These are phyloP conservation scores for Osmerus mordax DNA, from an alignment of 2,113 vertebrate genomes.

Conservation along the genomic window DNA sequence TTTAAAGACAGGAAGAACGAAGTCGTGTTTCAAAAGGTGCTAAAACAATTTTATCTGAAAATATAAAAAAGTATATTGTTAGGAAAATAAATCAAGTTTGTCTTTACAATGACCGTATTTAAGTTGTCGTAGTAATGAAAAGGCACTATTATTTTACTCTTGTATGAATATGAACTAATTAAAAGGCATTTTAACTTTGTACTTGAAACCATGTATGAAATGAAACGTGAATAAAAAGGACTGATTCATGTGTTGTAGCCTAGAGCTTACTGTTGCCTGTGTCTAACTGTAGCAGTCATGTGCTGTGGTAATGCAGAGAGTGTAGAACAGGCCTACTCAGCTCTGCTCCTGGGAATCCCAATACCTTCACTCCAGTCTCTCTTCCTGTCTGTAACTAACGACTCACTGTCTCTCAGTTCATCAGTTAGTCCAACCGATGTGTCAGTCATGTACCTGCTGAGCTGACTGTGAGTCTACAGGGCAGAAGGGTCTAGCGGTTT, in stretches of 20 bases:
- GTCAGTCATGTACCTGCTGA: too few relatives aligned
- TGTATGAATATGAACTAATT: constrained; percentile 92
- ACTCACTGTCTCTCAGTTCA: too few relatives aligned
- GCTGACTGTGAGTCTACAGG: too few relatives aligned
- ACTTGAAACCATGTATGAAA: constrained; percentile 89
- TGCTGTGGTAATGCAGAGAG: constrained; percentile 74
- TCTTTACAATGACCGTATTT: constrained; percentile 99
- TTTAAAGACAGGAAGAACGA: constrained; percentile 76
- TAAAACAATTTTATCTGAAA: constrained; percentile 97
- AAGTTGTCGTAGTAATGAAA: constrained; percentile 97
- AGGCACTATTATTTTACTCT: constrained; percentile 99
- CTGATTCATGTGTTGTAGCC: constrained; percentile 96
- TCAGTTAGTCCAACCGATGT: too few relatives aligned
- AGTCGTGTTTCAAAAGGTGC: constrained; percentile 92
- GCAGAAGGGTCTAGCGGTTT: too few relatives aligned
- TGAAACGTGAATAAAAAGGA: constrained; percentile 77
- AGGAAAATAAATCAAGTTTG: constrained; percentile 86
- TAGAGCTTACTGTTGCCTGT: constrained; percentile 85
- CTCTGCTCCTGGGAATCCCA: background rate
- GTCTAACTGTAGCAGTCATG: constrained; percentile 82
- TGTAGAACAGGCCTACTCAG: constrained; percentile 30
- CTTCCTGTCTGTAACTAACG: too few relatives aligned
- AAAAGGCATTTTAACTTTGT: constrained; percentile 99
- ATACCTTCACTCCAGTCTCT: too few relatives aligned
- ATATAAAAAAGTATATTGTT: constrained; percentile 90